Evolutionary conservation across 35 echinoderm and acorn worm species (phyloP).

Genomic region (Apostichopus californicus): DNA sequence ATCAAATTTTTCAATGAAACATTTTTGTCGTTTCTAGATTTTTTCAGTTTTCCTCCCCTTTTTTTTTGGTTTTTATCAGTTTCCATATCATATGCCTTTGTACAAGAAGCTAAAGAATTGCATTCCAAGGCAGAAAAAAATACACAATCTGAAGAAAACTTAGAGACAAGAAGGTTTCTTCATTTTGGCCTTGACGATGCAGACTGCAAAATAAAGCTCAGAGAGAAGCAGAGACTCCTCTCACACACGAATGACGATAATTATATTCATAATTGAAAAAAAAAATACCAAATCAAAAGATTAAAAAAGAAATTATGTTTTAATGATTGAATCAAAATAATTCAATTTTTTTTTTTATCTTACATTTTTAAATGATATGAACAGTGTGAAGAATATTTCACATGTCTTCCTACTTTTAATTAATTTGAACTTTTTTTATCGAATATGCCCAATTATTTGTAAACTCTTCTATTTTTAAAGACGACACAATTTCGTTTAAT

Average conservation of each 20-base stretch:
- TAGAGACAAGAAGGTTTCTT: background rate
- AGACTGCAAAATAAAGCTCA: background rate
- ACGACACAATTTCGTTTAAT: no score
- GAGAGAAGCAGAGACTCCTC: background rate
- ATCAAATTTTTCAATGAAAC: conserved; percentile 1
- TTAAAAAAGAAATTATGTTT: no score
- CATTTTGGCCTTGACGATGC: background rate
- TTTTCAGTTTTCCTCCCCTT: background rate
- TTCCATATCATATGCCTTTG: background rate
- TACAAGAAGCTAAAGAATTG: background rate
- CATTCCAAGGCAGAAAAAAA: background rate
- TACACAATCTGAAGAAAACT: background rate
- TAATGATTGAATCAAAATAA: no score
- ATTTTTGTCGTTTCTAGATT: background rate
- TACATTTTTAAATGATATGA: no score
- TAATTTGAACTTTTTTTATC: no score
- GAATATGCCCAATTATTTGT: no score
- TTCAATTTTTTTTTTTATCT: no score
- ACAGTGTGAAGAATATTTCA: no score
- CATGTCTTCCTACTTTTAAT: no score
- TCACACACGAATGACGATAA: background rate
- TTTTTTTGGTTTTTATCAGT: background rate
- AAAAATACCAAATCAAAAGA: background rate
- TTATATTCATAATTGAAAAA: background rate
- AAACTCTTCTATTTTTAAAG: no score